Evolutionary conservation across 1,140 invertebrate species (phyloP), one percentile per base, ranked within the genome.

Genomic region (Drosophila triauraria): DNA sequence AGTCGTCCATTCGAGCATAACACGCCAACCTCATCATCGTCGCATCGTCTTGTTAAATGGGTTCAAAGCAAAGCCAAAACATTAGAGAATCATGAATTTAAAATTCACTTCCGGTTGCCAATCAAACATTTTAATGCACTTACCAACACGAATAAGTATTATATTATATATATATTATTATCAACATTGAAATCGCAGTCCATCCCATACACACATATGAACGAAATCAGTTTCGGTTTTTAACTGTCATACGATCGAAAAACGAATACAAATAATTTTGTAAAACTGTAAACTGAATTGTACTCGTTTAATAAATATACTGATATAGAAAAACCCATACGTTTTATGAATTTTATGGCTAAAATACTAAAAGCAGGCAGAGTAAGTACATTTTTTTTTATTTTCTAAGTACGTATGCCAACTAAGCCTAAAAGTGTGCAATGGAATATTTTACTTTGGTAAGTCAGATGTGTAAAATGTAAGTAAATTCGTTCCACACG

Each of bases 31-130:
- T 76, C 74, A 76, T 76, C 72, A 76, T 53, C 63, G 46, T 53
- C 63, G 46, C 69, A 72, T 72, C 59, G 59, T 76, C 60, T 76
- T 76, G 70, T 76, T 76, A 76, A 64, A 75, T 71, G 69, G 69
- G 69, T 63, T 56, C 35, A 46, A 59, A 59, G 47, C 58, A 56
- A 78, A 42, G 75, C 75, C 75, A 78, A 54, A 78, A 78, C 38
- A 74, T 61, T 75, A 54, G 9, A 77, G 38, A 68, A 69, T 77
- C 75, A 77, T 78, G 75, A 78, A 78, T 78, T 78, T 77, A 20
- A 78, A 78, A 78, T 78, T 78, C 75, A 38, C 54, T 78, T 78
- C 75, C 63, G 74, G 75, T 78, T 78, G 75, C 75, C 75, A 78
- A 78, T 77, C 53, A 67, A 76, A 67, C 42, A 76, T 44, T 67